phyloP scores from a whole-genome alignment of 2,113 vertebrate genomes.

The Uria aalge region DNA sequence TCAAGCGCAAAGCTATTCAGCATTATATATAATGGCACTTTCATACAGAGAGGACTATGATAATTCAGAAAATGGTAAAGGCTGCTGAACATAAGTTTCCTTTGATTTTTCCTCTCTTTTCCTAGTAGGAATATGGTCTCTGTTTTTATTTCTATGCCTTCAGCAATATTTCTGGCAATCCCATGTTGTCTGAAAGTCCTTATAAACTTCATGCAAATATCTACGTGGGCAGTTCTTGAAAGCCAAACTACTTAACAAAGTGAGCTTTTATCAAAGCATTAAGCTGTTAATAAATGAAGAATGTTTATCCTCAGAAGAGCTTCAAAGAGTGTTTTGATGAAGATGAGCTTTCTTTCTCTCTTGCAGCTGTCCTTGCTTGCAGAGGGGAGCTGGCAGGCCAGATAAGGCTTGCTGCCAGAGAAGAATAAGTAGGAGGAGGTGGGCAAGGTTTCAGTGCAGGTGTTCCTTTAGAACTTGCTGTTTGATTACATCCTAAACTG shows the following conservation, averaged over 20 bases:
- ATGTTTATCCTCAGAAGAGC: conserved; percentile 59
- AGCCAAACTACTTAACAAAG: conserved; percentile 64
- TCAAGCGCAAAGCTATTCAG: not conserved
- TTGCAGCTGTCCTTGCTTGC: conserved; percentile 52
- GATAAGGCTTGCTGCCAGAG: conserved; percentile 36
- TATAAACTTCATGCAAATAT: conserved; percentile 44
- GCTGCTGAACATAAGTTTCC: conserved; percentile 9
- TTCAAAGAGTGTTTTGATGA: conserved; percentile 71
- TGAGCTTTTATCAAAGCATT: conserved; percentile 67
- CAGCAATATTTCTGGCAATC: conserved; percentile 14
- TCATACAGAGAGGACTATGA: not conserved
- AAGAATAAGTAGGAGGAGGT: not conserved
- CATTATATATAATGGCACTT: not conserved
- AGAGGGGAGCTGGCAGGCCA: conserved; percentile 24
- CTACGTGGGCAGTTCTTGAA: not conserved
- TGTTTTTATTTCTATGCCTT: conserved; percentile 15
- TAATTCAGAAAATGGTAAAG: not conserved
- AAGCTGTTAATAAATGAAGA: conserved; percentile 67
- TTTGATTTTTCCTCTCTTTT: conserved; percentile 2
- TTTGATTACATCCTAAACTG: conserved; percentile 30
- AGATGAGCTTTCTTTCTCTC: conserved; percentile 52
- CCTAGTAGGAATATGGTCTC: not conserved
- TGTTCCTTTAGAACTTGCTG: conserved; percentile 37
- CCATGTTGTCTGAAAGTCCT: not conserved
- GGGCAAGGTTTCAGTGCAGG: conserved; percentile 49